A percentile compares a stretch with the other conserved stretches of the same genome.
These are phyloP conservation scores for Hestina assimilis DNA, from an alignment of 1,140 invertebrate species.

Conservation along the genomic window DNA sequence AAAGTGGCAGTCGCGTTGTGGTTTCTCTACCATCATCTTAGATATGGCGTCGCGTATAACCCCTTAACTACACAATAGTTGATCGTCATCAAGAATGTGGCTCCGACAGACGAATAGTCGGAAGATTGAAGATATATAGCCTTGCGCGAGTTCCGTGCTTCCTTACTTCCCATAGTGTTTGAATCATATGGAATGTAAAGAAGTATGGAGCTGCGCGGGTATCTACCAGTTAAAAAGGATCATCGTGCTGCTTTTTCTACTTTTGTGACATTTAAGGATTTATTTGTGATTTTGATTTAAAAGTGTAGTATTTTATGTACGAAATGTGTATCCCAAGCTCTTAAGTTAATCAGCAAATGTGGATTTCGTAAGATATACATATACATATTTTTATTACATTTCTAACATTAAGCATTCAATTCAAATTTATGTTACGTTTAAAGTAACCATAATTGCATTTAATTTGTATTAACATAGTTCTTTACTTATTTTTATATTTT, in stretches of 20 bases:
- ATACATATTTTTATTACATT: constrained; percentile 6
- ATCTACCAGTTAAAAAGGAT: constrained; percentile 46
- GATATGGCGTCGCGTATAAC: constrained; percentile 45
- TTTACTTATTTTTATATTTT: not conserved
- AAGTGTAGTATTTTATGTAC: constrained; percentile 18
- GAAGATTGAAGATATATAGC: constrained; percentile 63
- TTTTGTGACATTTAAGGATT: constrained; percentile 18
- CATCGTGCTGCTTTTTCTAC: constrained; percentile 14
- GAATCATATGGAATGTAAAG: constrained; percentile 97
- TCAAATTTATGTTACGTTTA: not conserved
- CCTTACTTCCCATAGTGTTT: constrained; percentile 96
- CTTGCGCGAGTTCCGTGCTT: constrained; percentile 92
- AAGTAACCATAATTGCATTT: no score
- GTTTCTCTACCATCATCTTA: constrained; percentile 46
- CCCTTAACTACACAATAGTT: constrained; percentile 11
- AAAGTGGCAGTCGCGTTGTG: constrained; percentile 40
- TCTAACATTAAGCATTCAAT: constrained; percentile 2
- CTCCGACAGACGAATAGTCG: constrained; percentile 22
- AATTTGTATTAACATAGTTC: no score
- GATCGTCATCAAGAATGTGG: constrained; percentile 29
- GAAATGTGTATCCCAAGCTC: constrained; percentile 9
- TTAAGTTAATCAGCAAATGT: constrained; percentile 8
- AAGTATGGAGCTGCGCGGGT: constrained; percentile 91
- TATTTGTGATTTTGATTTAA: constrained; percentile 19
- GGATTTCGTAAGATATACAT: constrained; percentile 21